Conservation (phyloP, 2,888 invertebrate species). For the Atethmia centrago region DNA sequence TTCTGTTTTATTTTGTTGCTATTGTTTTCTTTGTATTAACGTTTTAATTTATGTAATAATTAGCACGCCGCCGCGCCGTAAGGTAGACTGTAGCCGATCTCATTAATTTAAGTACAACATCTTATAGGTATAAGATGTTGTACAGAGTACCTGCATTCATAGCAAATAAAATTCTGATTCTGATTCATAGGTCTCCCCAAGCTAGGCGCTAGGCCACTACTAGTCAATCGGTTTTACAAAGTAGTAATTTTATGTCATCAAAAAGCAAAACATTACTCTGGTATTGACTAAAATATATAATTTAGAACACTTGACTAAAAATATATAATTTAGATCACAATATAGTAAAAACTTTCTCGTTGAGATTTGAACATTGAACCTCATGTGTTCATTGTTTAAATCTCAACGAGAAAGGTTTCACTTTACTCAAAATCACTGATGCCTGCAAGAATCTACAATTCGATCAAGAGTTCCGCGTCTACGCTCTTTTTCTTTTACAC, state of each 20-base stretch:
- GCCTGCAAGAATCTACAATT: neutral
- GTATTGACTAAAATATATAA: neutral
- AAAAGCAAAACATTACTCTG: neutral
- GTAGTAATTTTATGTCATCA: neutral
- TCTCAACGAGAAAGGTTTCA: neutral
- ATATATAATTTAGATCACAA: neutral
- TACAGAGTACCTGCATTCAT: too few relatives aligned
- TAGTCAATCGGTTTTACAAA: neutral
- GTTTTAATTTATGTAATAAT: too few relatives aligned
- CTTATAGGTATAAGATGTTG: too few relatives aligned
- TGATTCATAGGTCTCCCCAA: too few relatives aligned
- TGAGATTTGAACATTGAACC: neutral
- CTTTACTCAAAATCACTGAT: constrained; percentile 3
- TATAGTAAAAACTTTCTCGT: neutral
- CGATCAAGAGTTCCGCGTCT: neutral
- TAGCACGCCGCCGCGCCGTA: too few relatives aligned
- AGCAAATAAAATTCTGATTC: too few relatives aligned
- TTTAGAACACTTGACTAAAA: too few relatives aligned
- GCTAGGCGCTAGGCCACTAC: too few relatives aligned
- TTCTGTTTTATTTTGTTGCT: too few relatives aligned
- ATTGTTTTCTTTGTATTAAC: too few relatives aligned
- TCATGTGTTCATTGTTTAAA: neutral
- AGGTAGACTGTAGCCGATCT: too few relatives aligned
- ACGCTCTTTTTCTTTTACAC: constrained; percentile 5
- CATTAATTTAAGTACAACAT: too few relatives aligned